Evolutionary conservation across 2,797 vertebrate species (phyloP).

Genomic region (Trachurus trachurus): DNA sequence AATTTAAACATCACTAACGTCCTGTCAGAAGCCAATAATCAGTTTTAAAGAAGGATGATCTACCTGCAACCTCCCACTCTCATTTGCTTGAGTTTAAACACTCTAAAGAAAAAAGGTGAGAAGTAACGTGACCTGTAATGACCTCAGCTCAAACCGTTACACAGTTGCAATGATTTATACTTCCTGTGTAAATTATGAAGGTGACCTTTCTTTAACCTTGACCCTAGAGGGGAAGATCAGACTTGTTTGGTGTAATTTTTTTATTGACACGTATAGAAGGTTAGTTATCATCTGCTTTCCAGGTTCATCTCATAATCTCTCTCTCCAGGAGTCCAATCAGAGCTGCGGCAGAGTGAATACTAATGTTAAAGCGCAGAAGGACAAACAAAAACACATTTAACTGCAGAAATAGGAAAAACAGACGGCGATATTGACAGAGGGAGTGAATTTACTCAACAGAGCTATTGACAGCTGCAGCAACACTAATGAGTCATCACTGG

Average conservation of each 20-base stretch:
- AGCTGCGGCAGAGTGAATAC: not conserved
- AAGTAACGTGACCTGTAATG: too few relatives aligned
- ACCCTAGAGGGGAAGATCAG: not conserved
- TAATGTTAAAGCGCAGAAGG: constrained; percentile 9
- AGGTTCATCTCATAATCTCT: not conserved
- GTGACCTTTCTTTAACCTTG: not conserved
- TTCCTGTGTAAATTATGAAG: not conserved
- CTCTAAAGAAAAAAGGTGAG: not conserved
- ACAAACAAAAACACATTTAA: constrained; percentile 19
- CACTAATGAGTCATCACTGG: constrained; percentile 43
- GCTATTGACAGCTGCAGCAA: constrained; percentile 20
- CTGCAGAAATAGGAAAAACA: constrained; percentile 10
- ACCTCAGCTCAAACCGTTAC: not conserved
- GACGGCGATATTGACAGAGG: not conserved
- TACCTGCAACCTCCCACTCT: not conserved
- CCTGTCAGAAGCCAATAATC: not conserved
- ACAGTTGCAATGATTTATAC: not conserved
- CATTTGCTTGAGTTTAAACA: not conserved
- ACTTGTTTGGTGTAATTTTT: not conserved
- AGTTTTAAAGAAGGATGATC: not conserved
- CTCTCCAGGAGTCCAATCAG: constrained; percentile 1
- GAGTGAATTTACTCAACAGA: constrained; percentile 17
- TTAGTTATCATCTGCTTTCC: not conserved
- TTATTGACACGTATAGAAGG: not conserved
- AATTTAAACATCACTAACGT: not conserved